A percentile compares a stretch with the other conserved stretches of the same genome.
These are phyloP conservation scores for Scopus umbretta DNA, from an alignment of 2,113 vertebrate species.

Conservation along the genomic window DNA sequence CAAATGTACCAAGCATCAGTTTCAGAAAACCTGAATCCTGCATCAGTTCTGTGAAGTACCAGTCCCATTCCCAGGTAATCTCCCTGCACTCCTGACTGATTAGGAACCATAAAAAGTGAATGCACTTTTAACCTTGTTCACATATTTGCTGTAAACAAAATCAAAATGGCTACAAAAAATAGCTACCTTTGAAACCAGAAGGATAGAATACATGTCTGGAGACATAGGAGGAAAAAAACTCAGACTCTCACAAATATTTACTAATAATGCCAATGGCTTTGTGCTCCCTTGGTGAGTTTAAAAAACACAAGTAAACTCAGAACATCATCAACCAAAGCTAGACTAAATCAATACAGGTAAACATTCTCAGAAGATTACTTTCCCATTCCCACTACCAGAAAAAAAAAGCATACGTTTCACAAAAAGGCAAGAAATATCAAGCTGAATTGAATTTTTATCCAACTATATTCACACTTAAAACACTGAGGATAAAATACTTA, in stretches of 20 bases:
- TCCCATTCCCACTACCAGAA: not conserved
- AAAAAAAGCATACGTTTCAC: not conserved
- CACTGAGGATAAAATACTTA: not conserved
- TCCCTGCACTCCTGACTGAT: not conserved
- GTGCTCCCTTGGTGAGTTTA: not conserved
- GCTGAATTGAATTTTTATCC: not conserved
- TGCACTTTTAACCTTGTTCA: not conserved
- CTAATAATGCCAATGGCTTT: not conserved
- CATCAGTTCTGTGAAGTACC: not conserved
- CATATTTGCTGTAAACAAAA: not conserved
- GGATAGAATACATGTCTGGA: not conserved
- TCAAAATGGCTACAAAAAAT: not conserved
- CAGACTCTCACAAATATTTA: not conserved
- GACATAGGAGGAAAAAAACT: not conserved
- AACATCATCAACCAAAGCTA: not conserved
- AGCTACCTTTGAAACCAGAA: not conserved
- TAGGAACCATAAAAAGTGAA: not conserved
- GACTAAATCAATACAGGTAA: not conserved
- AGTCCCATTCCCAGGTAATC: not conserved
- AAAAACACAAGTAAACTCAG: not conserved
- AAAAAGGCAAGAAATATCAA: not conserved
- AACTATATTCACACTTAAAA: not conserved
- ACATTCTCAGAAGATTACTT: not conserved
- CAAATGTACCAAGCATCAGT: not conserved
- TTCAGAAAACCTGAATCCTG: not conserved